These are phyloP conservation scores for Thelaira solivaga DNA, from an alignment of 2,888 invertebrate genomes.

Conservation along the genomic window DNA sequence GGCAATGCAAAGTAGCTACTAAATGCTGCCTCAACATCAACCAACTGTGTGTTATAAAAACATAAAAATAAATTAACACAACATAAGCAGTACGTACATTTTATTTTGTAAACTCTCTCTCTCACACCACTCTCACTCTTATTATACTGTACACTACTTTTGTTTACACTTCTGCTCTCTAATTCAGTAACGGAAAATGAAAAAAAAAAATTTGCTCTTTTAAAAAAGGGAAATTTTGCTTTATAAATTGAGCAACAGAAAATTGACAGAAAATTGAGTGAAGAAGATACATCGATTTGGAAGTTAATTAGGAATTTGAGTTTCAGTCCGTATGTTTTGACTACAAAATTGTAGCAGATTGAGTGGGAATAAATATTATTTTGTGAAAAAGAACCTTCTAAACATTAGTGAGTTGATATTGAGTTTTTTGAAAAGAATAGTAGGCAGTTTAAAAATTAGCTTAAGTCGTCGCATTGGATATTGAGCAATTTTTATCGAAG, in stretches of 20 bases:
- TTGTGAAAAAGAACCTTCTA: too few relatives aligned
- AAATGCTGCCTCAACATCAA: slow-evolving; percentile 34
- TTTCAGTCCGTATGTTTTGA: neutral
- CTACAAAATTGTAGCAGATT: neutral
- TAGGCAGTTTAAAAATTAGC: too few relatives aligned
- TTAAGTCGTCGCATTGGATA: too few relatives aligned
- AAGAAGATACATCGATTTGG: too few relatives aligned
- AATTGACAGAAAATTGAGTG: neutral
- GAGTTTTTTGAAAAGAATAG: too few relatives aligned
- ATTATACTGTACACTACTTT: neutral
- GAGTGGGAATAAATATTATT: neutral
- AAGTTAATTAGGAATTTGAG: too few relatives aligned
- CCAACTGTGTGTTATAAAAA: neutral
- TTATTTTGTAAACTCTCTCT: neutral
- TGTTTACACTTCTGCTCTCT: neutral
- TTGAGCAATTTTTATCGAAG: too few relatives aligned
- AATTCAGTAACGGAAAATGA: neutral
- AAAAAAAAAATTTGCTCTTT: neutral
- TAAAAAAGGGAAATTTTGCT: neutral
- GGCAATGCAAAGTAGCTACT: slow-evolving; percentile 44
- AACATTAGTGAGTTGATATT: too few relatives aligned
- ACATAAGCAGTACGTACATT: neutral
- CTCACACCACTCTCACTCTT: neutral
- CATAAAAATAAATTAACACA: neutral
- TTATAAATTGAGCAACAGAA: neutral